Evolutionary conservation across 2,113 vertebrate species (phyloP).

Genomic region (Hemicordylus capensis): DNA sequence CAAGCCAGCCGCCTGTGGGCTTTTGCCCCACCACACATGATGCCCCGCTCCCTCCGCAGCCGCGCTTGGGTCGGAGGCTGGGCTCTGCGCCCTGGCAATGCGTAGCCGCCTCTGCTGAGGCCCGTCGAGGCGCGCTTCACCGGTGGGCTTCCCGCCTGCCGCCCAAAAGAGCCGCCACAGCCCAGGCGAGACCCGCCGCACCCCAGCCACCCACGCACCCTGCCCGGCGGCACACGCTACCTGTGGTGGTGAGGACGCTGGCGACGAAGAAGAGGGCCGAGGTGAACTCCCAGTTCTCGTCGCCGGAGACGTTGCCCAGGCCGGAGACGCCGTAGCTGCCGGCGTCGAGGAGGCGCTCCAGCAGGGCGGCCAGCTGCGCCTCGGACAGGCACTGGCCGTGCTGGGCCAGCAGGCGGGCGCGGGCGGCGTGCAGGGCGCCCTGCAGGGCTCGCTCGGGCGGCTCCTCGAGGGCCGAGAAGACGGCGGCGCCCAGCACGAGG

Average conservation of each 20-base stretch:
- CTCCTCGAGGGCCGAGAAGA: constrained; percentile 73
- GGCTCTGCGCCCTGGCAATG: too few relatives aligned
- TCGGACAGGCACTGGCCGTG: constrained; percentile 69
- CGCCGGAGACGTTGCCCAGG: constrained; percentile 52
- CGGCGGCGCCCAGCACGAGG: constrained; percentile 66
- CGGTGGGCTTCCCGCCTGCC: too few relatives aligned
- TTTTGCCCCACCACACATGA: too few relatives aligned
- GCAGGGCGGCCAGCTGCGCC: constrained; percentile 63
- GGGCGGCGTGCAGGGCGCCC: constrained; percentile 58
- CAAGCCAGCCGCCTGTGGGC: too few relatives aligned
- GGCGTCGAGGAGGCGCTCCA: constrained; percentile 57
- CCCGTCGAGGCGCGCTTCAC: too few relatives aligned
- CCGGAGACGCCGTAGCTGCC: constrained; percentile 61
- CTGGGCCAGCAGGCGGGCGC: constrained; percentile 63
- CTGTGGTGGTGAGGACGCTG: constrained; percentile 80
- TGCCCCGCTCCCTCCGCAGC: too few relatives aligned
- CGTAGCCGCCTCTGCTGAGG: too few relatives aligned
- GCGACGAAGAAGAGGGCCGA: constrained; percentile 80
- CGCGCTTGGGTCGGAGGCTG: too few relatives aligned
- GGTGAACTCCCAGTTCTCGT: constrained; percentile 73
- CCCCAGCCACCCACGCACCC: too few relatives aligned
- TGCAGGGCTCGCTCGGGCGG: constrained; percentile 65
- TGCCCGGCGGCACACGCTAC: constrained; percentile 58
- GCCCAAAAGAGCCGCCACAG: too few relatives aligned
- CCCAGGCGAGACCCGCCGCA: too few relatives aligned